Base-by-base conservation (phyloP, 64 coral and sea anemone genomes). In the Anthopleura sola region DNA sequence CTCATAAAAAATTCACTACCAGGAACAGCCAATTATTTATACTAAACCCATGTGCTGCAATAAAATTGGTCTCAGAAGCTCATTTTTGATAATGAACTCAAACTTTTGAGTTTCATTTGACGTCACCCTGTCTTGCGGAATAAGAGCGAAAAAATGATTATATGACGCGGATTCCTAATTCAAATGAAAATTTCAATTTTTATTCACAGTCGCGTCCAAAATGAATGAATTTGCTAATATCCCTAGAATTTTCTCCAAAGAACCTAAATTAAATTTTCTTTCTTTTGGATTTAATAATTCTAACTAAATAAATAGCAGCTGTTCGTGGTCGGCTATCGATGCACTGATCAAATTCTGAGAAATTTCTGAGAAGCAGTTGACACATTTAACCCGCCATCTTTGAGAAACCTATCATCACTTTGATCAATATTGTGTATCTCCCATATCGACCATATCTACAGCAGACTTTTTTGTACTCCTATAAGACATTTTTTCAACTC, bases 321-420 rank as follows among this genome's bases (percentile, higher is more conserved):
- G 66, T n/a, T 53, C 46, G 3, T 48, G 3, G 62, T n/a, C 40
- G n/a, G 29, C 66, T 71, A 71, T 71, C 66, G 13, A 15, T 3
- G 24, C 23, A 66, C 55, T 66, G 60, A 66, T 66, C 60, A 66
- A 66, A 71, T 71, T 62, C 58, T 62, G 58, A 71, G 28, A 71
- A 71, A 71, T 71, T 71, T 71, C 31, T 32, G 34, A 71, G 66
- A 34, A 71, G 24, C 66, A 71, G n/a, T 71, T 71, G 66, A 71
- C 66, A 71, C 29, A 20, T 34, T 71, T n/a, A 71, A 29, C 64
- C 66, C 66, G 26, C 66, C 66, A 71, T 71, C 66, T 71, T 32
- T 14, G 66, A 71, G 13, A 28, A 71, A 12, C 2, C 11, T 71
- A 36, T 71, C 66, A 71, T 71, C 66, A 34, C 66, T 34, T 32